Percentiles rank a stretch among this genome's conserved stretches.
Evolutionary conservation across 2,113 vertebrate species (phyloP).

Genomic region (Thermophis baileyi): DNA sequence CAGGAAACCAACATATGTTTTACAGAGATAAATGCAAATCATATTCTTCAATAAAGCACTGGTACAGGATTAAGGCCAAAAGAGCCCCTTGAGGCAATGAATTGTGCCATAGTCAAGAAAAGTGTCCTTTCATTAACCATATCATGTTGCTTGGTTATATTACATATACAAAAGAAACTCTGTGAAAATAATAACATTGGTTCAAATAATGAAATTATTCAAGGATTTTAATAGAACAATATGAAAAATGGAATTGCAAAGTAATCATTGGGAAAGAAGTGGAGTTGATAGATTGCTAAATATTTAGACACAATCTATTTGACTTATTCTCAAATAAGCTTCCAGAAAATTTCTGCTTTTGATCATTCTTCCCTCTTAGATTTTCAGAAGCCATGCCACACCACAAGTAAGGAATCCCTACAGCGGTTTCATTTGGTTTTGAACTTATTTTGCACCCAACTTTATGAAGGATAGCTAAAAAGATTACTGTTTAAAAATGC

Average conservation of each 20-base stretch:
- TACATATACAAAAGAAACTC: background rate
- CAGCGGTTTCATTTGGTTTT: slow-evolving; percentile 17
- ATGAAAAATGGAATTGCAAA: background rate
- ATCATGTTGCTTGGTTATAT: background rate
- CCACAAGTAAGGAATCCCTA: slow-evolving; percentile 41
- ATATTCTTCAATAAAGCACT: background rate
- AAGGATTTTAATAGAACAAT: background rate
- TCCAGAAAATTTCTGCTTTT: background rate
- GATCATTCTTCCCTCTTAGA: slow-evolving; percentile 48
- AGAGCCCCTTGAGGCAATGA: background rate
- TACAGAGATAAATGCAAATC: background rate
- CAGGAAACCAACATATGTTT: background rate
- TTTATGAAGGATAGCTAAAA: slow-evolving; percentile 20
- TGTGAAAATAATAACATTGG: background rate
- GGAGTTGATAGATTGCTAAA: background rate
- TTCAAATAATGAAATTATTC: background rate
- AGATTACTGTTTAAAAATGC: slow-evolving; percentile 40
- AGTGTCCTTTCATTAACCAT: background rate
- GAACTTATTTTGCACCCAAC: slow-evolving; percentile 29
- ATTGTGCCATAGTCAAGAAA: background rate
- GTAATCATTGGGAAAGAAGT: background rate
- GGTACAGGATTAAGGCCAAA: background rate
- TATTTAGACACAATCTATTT: background rate
- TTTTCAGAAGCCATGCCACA: slow-evolving; percentile 35
- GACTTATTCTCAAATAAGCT: background rate